These are phyloP conservation scores for Dione vanillae DNA, from an alignment of 2,888 invertebrate species.

Conservation along the genomic window DNA sequence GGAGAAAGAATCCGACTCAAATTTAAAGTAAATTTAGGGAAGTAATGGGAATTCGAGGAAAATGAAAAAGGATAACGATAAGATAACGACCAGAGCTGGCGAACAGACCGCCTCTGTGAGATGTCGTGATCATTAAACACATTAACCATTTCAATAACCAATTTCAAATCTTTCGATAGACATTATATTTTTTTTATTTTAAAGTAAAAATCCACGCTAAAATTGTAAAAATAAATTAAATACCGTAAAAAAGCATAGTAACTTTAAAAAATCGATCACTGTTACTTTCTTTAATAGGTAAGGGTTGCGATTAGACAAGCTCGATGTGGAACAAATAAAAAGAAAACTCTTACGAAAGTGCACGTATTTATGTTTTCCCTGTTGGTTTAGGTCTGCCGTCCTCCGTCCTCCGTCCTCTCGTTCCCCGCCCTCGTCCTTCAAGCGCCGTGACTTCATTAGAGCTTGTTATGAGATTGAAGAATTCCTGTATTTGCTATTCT, in stretches of 20 bases:
- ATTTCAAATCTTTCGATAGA: too few relatives aligned
- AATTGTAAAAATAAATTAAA: too few relatives aligned
- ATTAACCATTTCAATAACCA: too few relatives aligned
- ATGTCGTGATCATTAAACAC: too few relatives aligned
- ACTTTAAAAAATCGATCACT: too few relatives aligned
- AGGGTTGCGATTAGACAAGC: background rate
- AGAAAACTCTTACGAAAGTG: slow-evolving; percentile 29
- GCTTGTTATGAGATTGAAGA: slow-evolving; percentile 15
- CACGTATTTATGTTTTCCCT: slow-evolving; percentile 30
- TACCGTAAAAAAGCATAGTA: too few relatives aligned
- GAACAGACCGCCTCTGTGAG: background rate
- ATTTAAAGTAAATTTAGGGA: slow-evolving; percentile 20
- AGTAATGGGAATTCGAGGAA: slow-evolving; percentile 25
- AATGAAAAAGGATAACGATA: slow-evolving; percentile 32
- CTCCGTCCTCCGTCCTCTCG: background rate
- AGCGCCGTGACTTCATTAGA: slow-evolving; percentile 16
- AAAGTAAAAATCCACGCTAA: too few relatives aligned
- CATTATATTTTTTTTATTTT: too few relatives aligned
- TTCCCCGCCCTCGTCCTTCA: background rate
- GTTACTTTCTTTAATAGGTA: too few relatives aligned
- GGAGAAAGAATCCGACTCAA: slow-evolving; percentile 15
- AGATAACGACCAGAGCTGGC: slow-evolving; percentile 14
- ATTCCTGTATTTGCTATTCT: slow-evolving; percentile 21
- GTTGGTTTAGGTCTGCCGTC: slow-evolving; percentile 30
- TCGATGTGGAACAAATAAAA: slow-evolving; percentile 32